Conservation (phyloP, 2,113 vertebrate genomes). For the Charina bottae region DNA sequence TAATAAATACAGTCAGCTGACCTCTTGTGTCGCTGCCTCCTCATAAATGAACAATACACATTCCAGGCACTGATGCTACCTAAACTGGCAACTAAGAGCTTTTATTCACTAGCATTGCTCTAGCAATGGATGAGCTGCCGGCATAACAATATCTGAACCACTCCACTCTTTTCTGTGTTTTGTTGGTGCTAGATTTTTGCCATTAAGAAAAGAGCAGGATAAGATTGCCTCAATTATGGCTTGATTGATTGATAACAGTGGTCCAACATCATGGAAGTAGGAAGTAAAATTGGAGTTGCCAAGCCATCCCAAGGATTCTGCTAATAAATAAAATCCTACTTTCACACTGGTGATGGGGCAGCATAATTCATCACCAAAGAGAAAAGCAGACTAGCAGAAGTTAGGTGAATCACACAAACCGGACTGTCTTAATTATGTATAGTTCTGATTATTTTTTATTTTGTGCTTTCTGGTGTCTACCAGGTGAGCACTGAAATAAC, state of each 20-base stretch:
- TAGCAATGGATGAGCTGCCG: background rate
- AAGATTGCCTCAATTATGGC: background rate
- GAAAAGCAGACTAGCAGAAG: background rate
- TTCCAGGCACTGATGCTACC: background rate
- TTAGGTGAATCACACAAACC: background rate
- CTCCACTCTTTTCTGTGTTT: background rate
- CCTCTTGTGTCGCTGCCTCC: background rate
- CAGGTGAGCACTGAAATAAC: background rate
- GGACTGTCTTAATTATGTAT: background rate
- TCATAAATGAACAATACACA: background rate
- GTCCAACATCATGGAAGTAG: background rate
- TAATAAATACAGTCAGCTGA: background rate
- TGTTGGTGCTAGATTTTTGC: background rate
- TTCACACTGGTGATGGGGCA: background rate
- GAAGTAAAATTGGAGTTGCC: background rate
- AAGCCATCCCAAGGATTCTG: background rate
- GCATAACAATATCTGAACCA: background rate
- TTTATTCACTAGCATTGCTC: background rate
- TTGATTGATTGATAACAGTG: background rate
- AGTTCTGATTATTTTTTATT: background rate
- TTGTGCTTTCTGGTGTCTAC: background rate
- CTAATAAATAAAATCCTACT: background rate
- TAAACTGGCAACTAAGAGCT: background rate
- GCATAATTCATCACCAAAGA: background rate
- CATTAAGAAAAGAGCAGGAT: background rate